Percentiles rank a stretch among this genome's conserved stretches.
Conservation (phyloP, 2,797 vertebrate genomes). For the Psittacula echo region DNA sequence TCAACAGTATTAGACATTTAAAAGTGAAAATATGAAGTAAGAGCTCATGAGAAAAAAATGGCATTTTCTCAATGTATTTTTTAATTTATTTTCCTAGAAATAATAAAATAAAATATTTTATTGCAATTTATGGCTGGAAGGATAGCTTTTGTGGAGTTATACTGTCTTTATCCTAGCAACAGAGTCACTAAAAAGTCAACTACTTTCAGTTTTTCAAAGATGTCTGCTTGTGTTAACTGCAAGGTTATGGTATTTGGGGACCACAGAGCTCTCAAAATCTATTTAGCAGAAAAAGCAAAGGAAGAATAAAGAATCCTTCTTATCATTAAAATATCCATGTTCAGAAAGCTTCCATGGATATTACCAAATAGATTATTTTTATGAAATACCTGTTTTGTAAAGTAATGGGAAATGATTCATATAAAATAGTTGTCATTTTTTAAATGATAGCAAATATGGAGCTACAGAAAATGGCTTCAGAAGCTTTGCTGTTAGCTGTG, state of each 20-base stretch:
- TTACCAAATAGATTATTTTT: neutral
- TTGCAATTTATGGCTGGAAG: neutral
- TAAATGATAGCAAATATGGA: neutral
- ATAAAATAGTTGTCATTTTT: neutral
- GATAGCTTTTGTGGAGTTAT: neutral
- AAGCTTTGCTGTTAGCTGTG: neutral
- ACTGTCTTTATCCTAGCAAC: neutral
- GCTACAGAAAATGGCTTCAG: neutral
- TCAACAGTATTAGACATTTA: neutral
- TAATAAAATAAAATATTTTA: neutral
- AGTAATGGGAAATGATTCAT: neutral
- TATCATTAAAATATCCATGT: neutral
- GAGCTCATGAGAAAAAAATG: neutral
- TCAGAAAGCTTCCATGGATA: neutral
- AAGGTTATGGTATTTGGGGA: neutral
- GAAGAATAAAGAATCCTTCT: neutral
- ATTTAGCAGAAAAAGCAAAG: neutral
- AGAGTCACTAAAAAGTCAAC: neutral
- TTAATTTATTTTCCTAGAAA: neutral
- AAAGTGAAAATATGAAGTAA: neutral
- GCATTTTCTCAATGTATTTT: neutral
- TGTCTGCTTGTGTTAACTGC: neutral
- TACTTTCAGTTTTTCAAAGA: neutral
- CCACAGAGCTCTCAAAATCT: neutral
- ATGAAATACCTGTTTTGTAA: slow-evolving; percentile 1